Evolutionary conservation across 2,797 vertebrate species (phyloP), one percentile per base, ranked within the genome.

Genomic region (Gadopsis marmoratus): DNA sequence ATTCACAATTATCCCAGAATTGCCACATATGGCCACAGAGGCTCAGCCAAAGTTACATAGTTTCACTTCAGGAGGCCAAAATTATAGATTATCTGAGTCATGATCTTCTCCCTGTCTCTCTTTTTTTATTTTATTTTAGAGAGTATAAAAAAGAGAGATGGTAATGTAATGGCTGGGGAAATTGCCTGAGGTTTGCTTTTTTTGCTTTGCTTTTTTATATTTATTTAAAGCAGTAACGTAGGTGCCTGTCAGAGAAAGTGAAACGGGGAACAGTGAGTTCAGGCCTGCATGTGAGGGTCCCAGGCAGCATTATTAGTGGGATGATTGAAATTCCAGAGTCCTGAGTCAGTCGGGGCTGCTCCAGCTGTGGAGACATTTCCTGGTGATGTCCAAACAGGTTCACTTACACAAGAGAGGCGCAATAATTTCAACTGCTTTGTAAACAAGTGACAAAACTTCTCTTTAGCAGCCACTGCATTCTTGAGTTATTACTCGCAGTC

Each of bases 301-400:
- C 45, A 37, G 59, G 37, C 78, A 74, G 73, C 61, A 72, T 78
- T 74, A 76, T 93, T 84, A 83, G 60, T 12, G 11, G 62, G 71
- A 89, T 91, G 50, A 69, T 85, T 93, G 60, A 79, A 88, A 94
- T 94, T 91, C 91, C 91, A 77, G 56, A 81, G 79, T 45, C 5
- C 56, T 88, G 79, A 89, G 80, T 91, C 89, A 87, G 81, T 41
- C 61, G 1, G n/a, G 1, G 64, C 75, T 29, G 69, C 59, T 92
- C 90, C 89, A 90, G 89, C 90, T 90, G 90, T 75, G 81, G 68
- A 91, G 85, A 85, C 61, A 45, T 87, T 92, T 87, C 85, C 69
- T 72, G 55, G 78, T 82, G 74, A 84, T 73, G 81, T 88, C 78
- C 70, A 3, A 84, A 91, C 79, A 85, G 86, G 88, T 90, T 82